phyloP scores from a whole-genome alignment of 2,888 invertebrate species.

The Amiota minor region DNA sequence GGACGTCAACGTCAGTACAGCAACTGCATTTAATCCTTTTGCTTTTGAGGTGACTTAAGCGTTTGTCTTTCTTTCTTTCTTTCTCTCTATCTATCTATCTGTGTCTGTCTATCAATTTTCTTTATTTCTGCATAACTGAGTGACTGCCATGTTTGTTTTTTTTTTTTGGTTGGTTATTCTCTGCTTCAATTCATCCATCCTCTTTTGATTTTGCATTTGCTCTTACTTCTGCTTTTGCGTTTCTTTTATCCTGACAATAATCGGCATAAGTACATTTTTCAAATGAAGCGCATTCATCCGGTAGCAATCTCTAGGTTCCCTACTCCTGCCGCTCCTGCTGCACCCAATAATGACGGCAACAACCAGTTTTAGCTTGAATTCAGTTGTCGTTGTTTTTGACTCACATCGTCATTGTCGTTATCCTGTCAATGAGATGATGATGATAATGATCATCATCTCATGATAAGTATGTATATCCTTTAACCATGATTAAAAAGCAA shows the following conservation, averaged over 20 bases:
- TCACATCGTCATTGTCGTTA: constrained; percentile 31
- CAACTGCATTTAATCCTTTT: constrained; percentile 33
- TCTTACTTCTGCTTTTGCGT: constrained; percentile 36
- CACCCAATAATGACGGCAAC: neutral
- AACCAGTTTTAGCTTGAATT: constrained; percentile 53
- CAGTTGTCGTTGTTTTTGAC: constrained; percentile 58
- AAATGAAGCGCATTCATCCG: constrained; percentile 68
- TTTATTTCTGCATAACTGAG: constrained; percentile 3
- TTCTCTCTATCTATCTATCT: constrained; percentile 1
- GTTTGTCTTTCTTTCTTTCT: neutral
- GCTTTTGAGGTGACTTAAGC: constrained; percentile 35
- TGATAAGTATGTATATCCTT: constrained; percentile 28
- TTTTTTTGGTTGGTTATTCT: neutral
- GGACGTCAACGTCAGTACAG: neutral
- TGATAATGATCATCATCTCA: neutral
- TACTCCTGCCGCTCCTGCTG: constrained; percentile 24
- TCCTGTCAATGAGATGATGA: constrained; percentile 7
- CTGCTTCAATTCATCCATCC: neutral
- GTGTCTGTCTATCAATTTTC: constrained; percentile 12
- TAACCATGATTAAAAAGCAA: constrained; percentile 65
- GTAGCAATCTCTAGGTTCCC: constrained; percentile 60
- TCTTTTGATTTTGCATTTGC: neutral
- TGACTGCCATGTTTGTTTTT: neutral
- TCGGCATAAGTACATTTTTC: constrained; percentile 46
- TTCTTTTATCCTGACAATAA: constrained; percentile 27